Evolutionary conservation across 2,888 invertebrate genomes (phyloP), one percentile per base, ranked within the genome.

Genomic region (Chromoteleia sp.): DNA sequence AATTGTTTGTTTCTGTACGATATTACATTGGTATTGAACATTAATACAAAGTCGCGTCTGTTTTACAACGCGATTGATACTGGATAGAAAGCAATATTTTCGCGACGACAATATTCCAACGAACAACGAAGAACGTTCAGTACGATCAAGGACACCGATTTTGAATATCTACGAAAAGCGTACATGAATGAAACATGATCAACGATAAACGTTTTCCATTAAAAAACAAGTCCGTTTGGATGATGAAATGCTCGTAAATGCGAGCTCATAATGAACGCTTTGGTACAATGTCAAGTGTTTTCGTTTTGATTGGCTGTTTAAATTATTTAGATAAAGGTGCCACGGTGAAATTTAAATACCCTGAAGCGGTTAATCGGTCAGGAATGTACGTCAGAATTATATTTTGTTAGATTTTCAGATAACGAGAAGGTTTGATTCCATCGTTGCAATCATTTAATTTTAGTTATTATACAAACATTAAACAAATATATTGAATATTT

Each of bases 141-240:
- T 48, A 36, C 33, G 25, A 48, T 71, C 70, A 70, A 70, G 70
- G 50, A 71, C 50, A 19, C 2, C 21, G 15, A 58, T 71, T 71
- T 59, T 50, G 29, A 59, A 50, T 71, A 71, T 59, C 29, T 36
- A 15, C 29, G 39, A 59, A 59, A 71, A 59, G 59, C 7, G 50
- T n/a, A 19, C 12, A 71, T 71, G 29, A 71, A 71, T 70, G 70
- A 56, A 70, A 59, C 70, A 71, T 71, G 59, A 59, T 50, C 41
- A 19, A 50, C 48, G 58, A 68, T 56, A 45, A 50, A 39, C 29
- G 45, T 25, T 70, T 58, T 48, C 39, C 48, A 45, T 45, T 68
- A 68, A 68, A 56, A 30, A 33, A 21, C 30, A 68, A 21, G 56
- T 19, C 33, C 21, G 6, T 36, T 58, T 12, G 6, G n/a, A 58